Base-by-base conservation (phyloP, 2,797 vertebrate genomes). In the Tiaroga cobitis region DNA sequence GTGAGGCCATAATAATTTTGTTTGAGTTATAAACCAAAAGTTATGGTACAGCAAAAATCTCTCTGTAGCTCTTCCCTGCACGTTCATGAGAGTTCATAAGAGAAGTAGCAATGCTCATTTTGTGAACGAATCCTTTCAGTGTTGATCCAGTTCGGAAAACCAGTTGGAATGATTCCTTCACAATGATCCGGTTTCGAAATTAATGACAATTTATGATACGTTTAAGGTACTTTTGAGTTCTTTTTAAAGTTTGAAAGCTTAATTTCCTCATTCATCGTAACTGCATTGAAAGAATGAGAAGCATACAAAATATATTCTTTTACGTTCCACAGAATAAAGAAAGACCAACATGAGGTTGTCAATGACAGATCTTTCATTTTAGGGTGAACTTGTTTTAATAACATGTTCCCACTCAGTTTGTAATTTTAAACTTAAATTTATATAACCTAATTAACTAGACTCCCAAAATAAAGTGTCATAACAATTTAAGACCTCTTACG, bases 401-500 rank as follows among this genome's bases (percentile, higher is more conserved):
- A 46, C 8, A 83, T 46, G 18, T 83, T 32, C 32, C 43, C n/a
- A 49, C 39, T 46, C 37, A 39, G 67, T n/a, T 37, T 16, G 43
- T 39, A 63, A 77, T 76, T 87, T 85, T 80, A 49, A 73, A n/a
- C 41, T 32, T n/a, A 72, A 21, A 85, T 85, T 49, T 82, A 72
- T 83, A 34, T 32, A 69, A 24, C 6, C 24, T 70, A 70, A 61
- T 59, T 63, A 61, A 73, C 37, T 32, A 10, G 39, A 61, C 21
- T 29, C 79, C 37, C 7, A 51, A 80, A 79, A 81, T 70, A 70
- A 81, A 41, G 16, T 21, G 37, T 63, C 21, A 63, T 67, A 24
- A n/a, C 19, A 13, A 75, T 11, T 75, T 34, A 75, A 82, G 19
- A 75, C 4, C 29, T 41, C 78, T 80, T 61, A 74, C 5, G 54